A percentile compares a stretch with the other conserved stretches of the same genome.
These are phyloP conservation scores for Thecocarcelia acutangulata DNA, from an alignment of 2,888 invertebrate genomes.

Conservation along the genomic window DNA sequence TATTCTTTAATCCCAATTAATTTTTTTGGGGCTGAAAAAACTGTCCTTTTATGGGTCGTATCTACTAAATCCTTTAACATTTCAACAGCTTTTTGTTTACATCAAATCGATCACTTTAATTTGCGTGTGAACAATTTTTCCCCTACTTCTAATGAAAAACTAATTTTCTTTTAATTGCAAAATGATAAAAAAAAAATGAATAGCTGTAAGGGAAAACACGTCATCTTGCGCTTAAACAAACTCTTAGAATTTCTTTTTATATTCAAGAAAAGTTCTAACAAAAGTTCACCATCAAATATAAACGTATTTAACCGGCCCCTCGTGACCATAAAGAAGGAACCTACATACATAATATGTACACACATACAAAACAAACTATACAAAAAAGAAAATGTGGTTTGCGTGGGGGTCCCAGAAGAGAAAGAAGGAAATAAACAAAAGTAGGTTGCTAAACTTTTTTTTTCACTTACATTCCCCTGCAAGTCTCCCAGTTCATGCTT, in stretches of 20 bases:
- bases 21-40: too few relatives aligned
- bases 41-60: too few relatives aligned
- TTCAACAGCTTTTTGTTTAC: too few relatives aligned
- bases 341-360: too few relatives aligned
- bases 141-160: conserved; percentile 1
- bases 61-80: too few relatives aligned
- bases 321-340: conserved; percentile 11
- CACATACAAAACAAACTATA: background rate
- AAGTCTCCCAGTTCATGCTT: background rate
- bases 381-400: background rate
- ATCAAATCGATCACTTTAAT: too few relatives aligned
- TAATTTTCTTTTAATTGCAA: background rate
- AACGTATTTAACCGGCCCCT: conserved; percentile 30
- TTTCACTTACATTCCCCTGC: conserved; percentile 17
- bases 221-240: background rate
- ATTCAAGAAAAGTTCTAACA: conserved; percentile 3
- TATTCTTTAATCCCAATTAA: too few relatives aligned
- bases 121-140: background rate
- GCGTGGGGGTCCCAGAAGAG: background rate
- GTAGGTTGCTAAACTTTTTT: conserved; percentile 16
- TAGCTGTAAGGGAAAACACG: background rate
- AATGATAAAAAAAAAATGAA: background rate
- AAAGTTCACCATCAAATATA: conserved; percentile 29
- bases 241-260: background rate
- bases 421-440: background rate